These are phyloP conservation scores for Sphaerodactylus townsendi DNA, from an alignment of 2,113 vertebrate genomes.

Conservation along the genomic window DNA sequence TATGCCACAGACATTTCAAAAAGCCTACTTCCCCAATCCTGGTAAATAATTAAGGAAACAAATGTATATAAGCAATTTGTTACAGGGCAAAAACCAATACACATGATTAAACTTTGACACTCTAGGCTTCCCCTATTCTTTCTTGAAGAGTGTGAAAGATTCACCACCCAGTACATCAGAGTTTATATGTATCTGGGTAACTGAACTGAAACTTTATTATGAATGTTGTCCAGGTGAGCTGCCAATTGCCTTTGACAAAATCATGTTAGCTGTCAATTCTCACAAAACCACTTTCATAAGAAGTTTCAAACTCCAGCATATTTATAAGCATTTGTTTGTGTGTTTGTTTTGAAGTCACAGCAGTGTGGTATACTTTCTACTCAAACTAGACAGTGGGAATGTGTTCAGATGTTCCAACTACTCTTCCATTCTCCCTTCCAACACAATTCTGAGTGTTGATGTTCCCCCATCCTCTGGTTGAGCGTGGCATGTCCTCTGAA, in stretches of 20 bases:
- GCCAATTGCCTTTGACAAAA: too few relatives aligned
- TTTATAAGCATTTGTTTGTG: neutral
- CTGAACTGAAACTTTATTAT: neutral
- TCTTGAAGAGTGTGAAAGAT: too few relatives aligned
- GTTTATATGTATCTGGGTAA: neutral
- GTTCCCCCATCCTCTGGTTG: neutral
- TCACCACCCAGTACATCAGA: neutral
- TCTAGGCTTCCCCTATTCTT: neutral
- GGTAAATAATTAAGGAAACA: rapidly evolving
- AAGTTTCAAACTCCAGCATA: neutral
- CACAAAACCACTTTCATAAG: too few relatives aligned
- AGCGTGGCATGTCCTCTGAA: neutral
- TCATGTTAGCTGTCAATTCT: neutral
- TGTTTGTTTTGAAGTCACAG: neutral
- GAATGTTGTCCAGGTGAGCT: neutral
- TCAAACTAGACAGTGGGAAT: neutral
- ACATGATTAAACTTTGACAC: neutral
- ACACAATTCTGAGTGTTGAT: neutral
- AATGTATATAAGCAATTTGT: neutral
- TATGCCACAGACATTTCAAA: neutral
- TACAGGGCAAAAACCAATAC: neutral
- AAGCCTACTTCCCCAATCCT: neutral
- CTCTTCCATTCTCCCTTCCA: neutral
- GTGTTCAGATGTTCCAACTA: neutral
- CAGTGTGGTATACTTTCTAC: neutral